Percentiles rank a stretch among this genome's conserved stretches.
Conservation (phyloP, 2,113 vertebrate species). For the Nettapus auritus region DNA sequence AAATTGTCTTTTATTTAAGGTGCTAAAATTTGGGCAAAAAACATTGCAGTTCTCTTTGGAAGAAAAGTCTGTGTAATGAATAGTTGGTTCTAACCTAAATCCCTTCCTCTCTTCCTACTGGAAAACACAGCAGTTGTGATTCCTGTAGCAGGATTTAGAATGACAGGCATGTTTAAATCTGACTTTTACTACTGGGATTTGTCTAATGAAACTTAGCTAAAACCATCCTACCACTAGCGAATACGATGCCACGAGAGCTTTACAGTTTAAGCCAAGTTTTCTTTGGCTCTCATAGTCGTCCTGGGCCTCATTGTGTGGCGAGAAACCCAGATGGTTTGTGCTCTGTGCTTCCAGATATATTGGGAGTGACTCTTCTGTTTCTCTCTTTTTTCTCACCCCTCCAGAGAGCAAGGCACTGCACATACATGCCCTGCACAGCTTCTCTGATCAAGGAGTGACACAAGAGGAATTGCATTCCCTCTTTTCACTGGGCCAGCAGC, state of each 20-base stretch:
- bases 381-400: neutral
- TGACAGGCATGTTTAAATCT: neutral
- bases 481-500: neutral
- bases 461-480: neutral
- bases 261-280: neutral
- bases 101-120: neutral
- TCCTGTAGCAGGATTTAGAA: neutral
- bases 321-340: neutral
- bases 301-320: neutral
- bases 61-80: neutral
- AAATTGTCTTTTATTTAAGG: neutral
- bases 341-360: neutral
- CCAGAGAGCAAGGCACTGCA: neutral
- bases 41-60: neutral
- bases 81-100: neutral
- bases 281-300: neutral
- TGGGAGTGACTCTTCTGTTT: neutral
- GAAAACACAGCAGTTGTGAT: neutral
- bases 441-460: neutral
- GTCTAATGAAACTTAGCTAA: neutral
- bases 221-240: neutral
- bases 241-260: neutral
- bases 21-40: neutral
- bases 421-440: neutral
- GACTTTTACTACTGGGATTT: neutral